These are phyloP conservation scores for Camarhynchus parvulus DNA, from an alignment of 2,113 vertebrate genomes.

Conservation along the genomic window DNA sequence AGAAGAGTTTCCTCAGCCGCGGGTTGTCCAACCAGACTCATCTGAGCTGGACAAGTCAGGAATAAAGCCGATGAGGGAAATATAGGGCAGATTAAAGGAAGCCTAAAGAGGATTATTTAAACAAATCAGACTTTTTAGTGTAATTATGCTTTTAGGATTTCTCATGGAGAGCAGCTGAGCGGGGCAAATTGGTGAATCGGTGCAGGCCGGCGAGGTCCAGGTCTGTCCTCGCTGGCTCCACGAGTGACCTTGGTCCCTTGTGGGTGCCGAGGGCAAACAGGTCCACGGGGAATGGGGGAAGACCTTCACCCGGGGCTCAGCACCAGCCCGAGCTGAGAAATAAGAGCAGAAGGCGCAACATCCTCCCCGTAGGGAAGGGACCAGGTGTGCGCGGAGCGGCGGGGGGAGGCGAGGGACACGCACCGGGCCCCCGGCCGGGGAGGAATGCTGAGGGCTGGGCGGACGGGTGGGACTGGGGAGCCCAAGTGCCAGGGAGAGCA, in stretches of 20 bases:
- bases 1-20: background rate
- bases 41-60: background rate
- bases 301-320: background rate
- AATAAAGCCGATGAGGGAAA: background rate
- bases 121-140: background rate
- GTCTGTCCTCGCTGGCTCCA: background rate
- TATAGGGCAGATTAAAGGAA: background rate
- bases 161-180: background rate
- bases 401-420: background rate
- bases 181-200: background rate
- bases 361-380: background rate
- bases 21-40: background rate
- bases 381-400: background rate
- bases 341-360: background rate
- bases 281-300: background rate
- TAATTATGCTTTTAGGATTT: conserved; percentile 37
- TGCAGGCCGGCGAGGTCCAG: background rate
- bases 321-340: background rate
- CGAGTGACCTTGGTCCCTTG: background rate
- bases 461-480: background rate
- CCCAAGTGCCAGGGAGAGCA: background rate
- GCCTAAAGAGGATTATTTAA: conserved; percentile 45
- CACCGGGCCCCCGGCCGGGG: background rate
- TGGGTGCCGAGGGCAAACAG: background rate
- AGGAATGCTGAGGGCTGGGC: background rate